Evolutionary conservation across 2,797 vertebrate genomes (phyloP).

Genomic region (Fistularia commersonii): DNA sequence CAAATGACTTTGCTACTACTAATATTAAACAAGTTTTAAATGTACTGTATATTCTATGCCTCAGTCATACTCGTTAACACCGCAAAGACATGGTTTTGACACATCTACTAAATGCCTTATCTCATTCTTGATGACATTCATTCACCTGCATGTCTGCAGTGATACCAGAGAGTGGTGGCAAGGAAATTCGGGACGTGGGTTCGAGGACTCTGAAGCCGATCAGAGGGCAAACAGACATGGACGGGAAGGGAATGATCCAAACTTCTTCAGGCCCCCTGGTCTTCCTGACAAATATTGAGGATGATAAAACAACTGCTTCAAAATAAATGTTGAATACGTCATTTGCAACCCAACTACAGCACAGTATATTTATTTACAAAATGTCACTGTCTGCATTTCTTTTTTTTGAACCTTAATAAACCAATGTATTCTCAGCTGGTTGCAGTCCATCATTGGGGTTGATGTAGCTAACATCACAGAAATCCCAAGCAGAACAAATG

Average conservation of each 20-base stretch:
- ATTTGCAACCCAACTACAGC: too few species aligned
- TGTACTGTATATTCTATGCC: neutral
- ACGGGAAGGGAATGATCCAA: slow-evolving; percentile 51
- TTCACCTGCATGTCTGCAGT: slow-evolving; percentile 28
- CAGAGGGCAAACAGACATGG: slow-evolving; percentile 59
- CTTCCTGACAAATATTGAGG: slow-evolving; percentile 54
- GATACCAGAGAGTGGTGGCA: slow-evolving; percentile 53
- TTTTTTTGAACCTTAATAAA: too few species aligned
- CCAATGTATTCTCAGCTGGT: too few species aligned
- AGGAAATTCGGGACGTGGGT: slow-evolving; percentile 1
- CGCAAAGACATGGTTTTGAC: too few species aligned
- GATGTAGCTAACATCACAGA: too few species aligned
- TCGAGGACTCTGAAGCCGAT: slow-evolving; percentile 46
- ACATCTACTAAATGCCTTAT: too few species aligned
- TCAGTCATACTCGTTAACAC: too few species aligned
- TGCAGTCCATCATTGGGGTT: too few species aligned
- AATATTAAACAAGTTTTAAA: neutral
- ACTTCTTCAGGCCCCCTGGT: slow-evolving; percentile 46
- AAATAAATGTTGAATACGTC: too few species aligned
- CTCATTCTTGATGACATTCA: neutral
- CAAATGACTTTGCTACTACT: neutral
- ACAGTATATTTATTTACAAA: too few species aligned
- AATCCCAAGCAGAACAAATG: too few species aligned
- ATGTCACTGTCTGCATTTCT: too few species aligned
- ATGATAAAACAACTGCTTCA: neutral